Conservation (phyloP, 2,113 vertebrate species). For the Dissostichus mawsoni region DNA sequence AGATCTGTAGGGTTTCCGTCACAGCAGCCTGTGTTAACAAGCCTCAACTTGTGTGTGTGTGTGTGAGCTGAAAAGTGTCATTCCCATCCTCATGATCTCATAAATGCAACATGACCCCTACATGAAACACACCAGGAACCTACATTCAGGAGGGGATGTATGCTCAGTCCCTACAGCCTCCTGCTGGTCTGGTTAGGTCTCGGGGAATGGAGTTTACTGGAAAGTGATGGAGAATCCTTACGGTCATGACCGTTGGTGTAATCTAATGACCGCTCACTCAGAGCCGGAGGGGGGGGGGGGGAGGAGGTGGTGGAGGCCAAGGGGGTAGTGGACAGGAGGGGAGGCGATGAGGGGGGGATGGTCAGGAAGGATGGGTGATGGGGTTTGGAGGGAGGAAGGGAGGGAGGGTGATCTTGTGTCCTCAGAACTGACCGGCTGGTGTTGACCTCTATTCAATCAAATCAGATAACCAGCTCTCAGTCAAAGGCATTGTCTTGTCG, state of each 20-base stretch:
- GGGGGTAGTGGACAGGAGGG: conserved; percentile 49
- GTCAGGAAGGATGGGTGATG: conserved; percentile 59
- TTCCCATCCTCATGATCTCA: conserved; percentile 19
- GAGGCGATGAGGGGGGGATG: conserved; percentile 36
- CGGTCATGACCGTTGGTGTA: conserved; percentile 81
- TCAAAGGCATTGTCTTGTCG: conserved; percentile 68
- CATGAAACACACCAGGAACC: conserved; percentile 7
- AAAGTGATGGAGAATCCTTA: conserved; percentile 80
- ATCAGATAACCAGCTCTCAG: conserved; percentile 77
- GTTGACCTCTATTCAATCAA: conserved; percentile 79
- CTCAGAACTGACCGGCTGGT: conserved; percentile 66
- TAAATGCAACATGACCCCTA: conserved; percentile 6
- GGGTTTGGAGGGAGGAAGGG: conserved; percentile 34
- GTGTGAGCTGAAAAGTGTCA: conserved; percentile 29
- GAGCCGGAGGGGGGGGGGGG: conserved; percentile 37
- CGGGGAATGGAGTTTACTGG: conserved; percentile 77
- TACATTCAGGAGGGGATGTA: conserved; percentile 18
- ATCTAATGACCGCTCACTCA: conserved; percentile 83
- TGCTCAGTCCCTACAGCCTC: conserved; percentile 33
- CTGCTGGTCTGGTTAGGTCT: conserved; percentile 57
- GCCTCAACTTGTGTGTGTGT: conserved; percentile 12
- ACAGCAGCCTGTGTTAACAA: conserved; percentile 34
- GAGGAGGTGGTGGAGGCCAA: conserved; percentile 49
- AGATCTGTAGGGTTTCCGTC: conserved; percentile 66
- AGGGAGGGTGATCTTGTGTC: conserved; percentile 59